A percentile compares a stretch with the other conserved stretches of the same genome.
Evolutionary conservation across 2,797 vertebrate species (phyloP).

Genomic region (Podarcis siculus): DNA sequence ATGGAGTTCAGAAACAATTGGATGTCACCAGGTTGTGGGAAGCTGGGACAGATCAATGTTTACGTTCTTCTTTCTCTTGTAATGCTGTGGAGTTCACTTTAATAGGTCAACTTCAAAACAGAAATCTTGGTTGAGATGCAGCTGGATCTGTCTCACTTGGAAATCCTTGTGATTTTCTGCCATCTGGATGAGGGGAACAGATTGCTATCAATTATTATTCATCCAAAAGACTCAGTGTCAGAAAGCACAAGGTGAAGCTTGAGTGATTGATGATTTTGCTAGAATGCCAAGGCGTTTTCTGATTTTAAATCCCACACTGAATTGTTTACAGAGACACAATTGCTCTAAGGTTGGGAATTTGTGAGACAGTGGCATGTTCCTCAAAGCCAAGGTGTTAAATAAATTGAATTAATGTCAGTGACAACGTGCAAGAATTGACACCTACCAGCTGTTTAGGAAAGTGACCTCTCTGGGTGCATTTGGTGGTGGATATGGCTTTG

Average conservation of each 20-base stretch:
- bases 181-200: background rate
- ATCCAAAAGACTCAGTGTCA: constrained; percentile 10
- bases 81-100: background rate
- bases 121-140: background rate
- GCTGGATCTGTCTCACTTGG: background rate
- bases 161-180: constrained; percentile 3
- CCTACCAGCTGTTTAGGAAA: background rate
- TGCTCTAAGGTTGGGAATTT: constrained; percentile 2
- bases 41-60: too few species aligned
- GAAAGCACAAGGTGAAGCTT: constrained; percentile 12
- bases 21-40: too few species aligned
- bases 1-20: too few species aligned
- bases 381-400: constrained; percentile 20
- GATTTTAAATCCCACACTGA: constrained; percentile 1
- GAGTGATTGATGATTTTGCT: constrained; percentile 15
- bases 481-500: background rate
- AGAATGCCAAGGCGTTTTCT: background rate
- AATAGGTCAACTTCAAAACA: background rate
- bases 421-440: constrained; percentile 6
- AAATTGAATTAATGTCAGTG: background rate
- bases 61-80: background rate
- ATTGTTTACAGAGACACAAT: background rate
- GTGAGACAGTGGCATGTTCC: background rate
- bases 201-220: constrained; percentile 24
- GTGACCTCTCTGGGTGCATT: background rate